These are phyloP conservation scores for Sus cebifrons DNA, from an alignment of 2,797 vertebrate genomes.

Conservation along the genomic window DNA sequence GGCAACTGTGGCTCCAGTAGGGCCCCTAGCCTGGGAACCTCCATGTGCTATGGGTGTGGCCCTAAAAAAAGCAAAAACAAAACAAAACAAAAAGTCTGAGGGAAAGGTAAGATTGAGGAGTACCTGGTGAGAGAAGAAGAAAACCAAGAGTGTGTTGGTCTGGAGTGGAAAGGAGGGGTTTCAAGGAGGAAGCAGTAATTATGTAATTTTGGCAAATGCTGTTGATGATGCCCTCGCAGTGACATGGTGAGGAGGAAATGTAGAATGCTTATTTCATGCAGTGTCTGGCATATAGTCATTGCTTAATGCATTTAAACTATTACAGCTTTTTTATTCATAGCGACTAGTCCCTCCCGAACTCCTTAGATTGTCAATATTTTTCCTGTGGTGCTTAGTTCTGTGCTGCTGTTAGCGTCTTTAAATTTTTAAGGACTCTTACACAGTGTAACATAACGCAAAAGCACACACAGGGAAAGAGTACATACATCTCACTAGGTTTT, in stretches of 20 bases:
- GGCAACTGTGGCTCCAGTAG: too few species aligned
- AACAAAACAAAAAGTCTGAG: neutral
- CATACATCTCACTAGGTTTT: conserved; percentile 32
- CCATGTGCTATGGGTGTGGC: too few species aligned
- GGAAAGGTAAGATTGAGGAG: conserved; percentile 4
- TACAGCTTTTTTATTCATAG: conserved; percentile 43
- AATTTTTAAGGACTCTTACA: conserved; percentile 20
- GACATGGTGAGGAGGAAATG: conserved; percentile 11
- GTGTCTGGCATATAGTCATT: conserved; percentile 35
- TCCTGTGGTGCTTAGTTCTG: conserved; percentile 30
- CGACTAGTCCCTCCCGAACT: conserved; percentile 45
- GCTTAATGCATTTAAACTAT: conserved; percentile 34
- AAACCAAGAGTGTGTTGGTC: conserved; percentile 20
- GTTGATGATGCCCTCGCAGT: neutral
- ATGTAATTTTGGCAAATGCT: conserved; percentile 48
- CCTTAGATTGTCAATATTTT: conserved; percentile 43
- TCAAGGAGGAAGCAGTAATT: conserved; percentile 43
- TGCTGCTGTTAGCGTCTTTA: conserved; percentile 48
- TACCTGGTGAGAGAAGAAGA: conserved; percentile 9
- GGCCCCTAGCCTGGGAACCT: too few species aligned
- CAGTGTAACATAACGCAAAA: conserved; percentile 56
- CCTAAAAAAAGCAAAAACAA: too few species aligned
- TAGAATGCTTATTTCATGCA: conserved; percentile 48
- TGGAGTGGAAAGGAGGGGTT: conserved; percentile 37
- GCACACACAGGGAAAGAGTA: conserved; percentile 4